Evolutionary conservation across 2,888 invertebrate species (phyloP).

Genomic region (Stegana nigrithorax): DNA sequence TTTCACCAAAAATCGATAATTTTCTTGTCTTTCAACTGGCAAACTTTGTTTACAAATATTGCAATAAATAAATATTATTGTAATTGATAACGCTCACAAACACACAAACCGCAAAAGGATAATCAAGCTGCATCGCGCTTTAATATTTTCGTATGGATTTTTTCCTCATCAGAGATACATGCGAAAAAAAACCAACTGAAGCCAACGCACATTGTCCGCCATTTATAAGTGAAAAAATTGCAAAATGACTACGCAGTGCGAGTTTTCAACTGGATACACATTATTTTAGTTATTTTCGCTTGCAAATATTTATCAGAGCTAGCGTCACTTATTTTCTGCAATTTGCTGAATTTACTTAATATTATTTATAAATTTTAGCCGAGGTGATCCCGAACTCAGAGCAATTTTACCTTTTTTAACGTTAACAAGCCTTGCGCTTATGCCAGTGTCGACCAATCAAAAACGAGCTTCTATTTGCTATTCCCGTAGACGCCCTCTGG

Average conservation of each 20-base stretch:
- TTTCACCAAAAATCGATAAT: conserved; percentile 10
- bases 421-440: conserved; percentile 31
- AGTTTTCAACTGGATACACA: too few species aligned
- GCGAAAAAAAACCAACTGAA: conserved; percentile 28
- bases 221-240: conserved; percentile 54
- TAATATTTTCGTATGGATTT: conserved; percentile 11
- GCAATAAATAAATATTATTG: background rate
- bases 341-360: conserved; percentile 36
- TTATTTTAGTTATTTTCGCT: too few species aligned
- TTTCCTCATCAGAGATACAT: background rate
- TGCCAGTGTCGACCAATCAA: conserved; percentile 52
- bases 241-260: too few species aligned
- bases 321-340: background rate
- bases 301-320: too few species aligned
- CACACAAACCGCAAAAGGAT: conserved; percentile 16
- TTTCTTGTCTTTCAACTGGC: background rate
- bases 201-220: conserved; percentile 61
- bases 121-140: conserved; percentile 9
- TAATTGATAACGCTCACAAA: conserved; percentile 9
- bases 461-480: conserved; percentile 46
- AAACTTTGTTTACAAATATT: conserved; percentile 10
- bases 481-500: conserved; percentile 44
- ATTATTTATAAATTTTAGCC: conserved; percentile 47
- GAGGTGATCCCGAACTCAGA: conserved; percentile 36
- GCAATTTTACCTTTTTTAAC: conserved; percentile 48